Base-by-base conservation (phyloP, 2,888 invertebrate genomes). In the Heteromyza rotundicornis region DNA sequence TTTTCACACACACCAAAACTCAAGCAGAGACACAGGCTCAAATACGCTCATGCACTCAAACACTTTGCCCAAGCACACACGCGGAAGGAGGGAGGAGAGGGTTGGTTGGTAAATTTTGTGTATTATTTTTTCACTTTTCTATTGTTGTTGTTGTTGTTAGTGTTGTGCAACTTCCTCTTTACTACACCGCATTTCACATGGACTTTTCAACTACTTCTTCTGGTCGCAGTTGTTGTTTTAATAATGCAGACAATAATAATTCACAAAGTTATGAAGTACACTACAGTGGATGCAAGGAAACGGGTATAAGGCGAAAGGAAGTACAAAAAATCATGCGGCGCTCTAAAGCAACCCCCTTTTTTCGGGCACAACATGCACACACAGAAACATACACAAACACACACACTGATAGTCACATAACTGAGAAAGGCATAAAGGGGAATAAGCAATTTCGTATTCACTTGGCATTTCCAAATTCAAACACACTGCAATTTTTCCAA, bases 101-200 rank as follows among this genome's bases (percentile, higher is more conserved):
- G 60, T 60, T 60, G 60, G 12, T 60, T 47, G 27, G n/a, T n/a
- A n/a, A n/a, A n/a, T n/a, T n/a, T n/a, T n/a, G 14, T 52, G 20
- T 24, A 24, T 52, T 23, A 16, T 52, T 32, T 52, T 52, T n/a
- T 40, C 14, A n/a, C 40, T 47, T 44, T 32, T 54, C 24, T 54
- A 19, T 19, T 36, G 22, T 36, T 8, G 36, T 36, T 54, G 19
- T 54, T 36, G 54, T 5, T 20, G 52, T 27, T 50, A 22, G 24
- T 27, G 24, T 53, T 53, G 51, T 16, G n/a, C n/a, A n/a, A 19
- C 22, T 44, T 23, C 49, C 40, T 8, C 22, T 51, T 51, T 24
- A 17, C 12, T 58, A 20, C 16, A 17, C 17, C 27, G 40, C n/a
- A 14, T 40, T 40, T 8, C 10, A 40, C 3, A 40, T 40, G n/a